Conservation (phyloP, 2,113 vertebrate genomes). For the Hydrolagus affinis region DNA sequence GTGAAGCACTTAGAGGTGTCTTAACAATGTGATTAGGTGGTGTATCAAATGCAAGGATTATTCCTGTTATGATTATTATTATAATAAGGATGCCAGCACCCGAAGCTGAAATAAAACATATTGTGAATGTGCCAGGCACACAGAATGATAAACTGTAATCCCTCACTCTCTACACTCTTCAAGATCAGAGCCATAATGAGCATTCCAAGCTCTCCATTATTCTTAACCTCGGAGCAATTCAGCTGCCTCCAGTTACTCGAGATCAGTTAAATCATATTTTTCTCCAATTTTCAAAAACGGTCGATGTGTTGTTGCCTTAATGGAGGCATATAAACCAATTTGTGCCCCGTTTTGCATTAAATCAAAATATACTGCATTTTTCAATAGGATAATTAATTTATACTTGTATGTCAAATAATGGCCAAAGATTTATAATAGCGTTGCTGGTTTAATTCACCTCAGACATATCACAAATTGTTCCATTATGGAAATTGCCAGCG, state of each 20-base stretch:
- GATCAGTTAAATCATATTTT: neutral
- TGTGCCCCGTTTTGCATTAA: neutral
- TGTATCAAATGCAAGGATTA: too few species aligned
- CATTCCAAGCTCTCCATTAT: neutral
- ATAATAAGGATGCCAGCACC: too few species aligned
- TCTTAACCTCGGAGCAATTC: neutral
- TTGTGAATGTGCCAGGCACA: too few species aligned
- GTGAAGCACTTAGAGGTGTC: too few species aligned
- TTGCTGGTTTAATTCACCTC: neutral
- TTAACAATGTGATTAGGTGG: too few species aligned
- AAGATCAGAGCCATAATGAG: neutral
- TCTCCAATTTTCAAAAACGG: neutral
- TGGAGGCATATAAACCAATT: neutral
- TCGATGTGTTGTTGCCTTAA: neutral
- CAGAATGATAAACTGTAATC: neutral
- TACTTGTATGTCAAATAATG: neutral
- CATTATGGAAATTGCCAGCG: neutral
- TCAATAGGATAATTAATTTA: neutral
- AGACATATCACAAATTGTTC: slow-evolving; percentile 19
- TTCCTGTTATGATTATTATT: too few species aligned
- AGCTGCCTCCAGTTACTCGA: slow-evolving; percentile 11
- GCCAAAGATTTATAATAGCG: neutral
- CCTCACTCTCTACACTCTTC: neutral
- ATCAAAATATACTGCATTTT: neutral
- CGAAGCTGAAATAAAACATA: too few species aligned